phyloP scores from a whole-genome alignment of 2,113 vertebrate genomes.

The Empidonax traillii region DNA sequence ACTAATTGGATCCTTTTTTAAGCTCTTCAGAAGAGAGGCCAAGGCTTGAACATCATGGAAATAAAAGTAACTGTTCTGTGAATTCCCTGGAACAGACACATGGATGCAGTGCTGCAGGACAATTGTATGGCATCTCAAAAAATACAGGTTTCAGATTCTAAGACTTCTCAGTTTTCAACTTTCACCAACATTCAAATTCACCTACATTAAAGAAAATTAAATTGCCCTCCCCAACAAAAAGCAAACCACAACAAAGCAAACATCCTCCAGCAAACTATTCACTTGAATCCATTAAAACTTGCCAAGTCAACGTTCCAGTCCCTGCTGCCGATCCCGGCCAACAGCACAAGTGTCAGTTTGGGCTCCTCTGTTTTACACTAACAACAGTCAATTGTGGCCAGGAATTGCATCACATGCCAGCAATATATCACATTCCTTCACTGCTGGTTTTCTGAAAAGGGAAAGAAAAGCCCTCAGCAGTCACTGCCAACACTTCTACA shows the following conservation, averaged over 20 bases:
- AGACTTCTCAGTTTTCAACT: slow-evolving; percentile 32
- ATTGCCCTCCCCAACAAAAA: slow-evolving; percentile 41
- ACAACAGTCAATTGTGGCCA: slow-evolving; percentile 25
- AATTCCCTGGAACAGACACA: background rate
- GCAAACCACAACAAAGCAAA: slow-evolving; percentile 61
- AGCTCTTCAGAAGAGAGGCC: background rate
- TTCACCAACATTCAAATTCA: slow-evolving; percentile 65
- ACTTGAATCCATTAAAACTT: slow-evolving; percentile 28
- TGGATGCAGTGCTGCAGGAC: background rate
- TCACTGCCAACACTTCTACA: background rate
- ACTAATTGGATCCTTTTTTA: background rate
- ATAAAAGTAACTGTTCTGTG: background rate
- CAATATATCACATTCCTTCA: background rate
- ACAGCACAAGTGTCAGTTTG: background rate
- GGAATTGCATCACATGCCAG: slow-evolving; percentile 12
- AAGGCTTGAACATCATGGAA: background rate
- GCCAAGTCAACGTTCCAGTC: slow-evolving; percentile 50
- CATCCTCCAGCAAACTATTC: slow-evolving; percentile 46
- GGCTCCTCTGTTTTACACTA: background rate
- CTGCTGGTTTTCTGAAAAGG: background rate
- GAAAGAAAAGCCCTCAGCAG: background rate
- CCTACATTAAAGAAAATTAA: slow-evolving; percentile 56
- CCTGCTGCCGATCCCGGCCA: background rate
- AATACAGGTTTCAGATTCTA: background rate
- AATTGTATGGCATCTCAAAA: background rate